Conservation (phyloP, 2,888 invertebrate genomes). For the Tinea semifulvella region DNA sequence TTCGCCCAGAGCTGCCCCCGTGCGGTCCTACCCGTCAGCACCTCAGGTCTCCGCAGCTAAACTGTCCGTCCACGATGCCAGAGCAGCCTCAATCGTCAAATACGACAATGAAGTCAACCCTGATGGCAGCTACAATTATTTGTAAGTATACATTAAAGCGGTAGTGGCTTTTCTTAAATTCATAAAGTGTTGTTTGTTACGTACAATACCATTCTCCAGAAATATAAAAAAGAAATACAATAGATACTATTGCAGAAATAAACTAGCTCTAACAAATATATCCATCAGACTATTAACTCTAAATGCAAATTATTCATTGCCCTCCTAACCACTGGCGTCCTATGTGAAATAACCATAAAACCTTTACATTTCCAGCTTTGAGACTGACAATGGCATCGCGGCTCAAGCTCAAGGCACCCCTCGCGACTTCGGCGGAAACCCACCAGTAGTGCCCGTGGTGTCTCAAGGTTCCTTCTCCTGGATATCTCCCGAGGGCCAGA, state of each 20-base stretch:
- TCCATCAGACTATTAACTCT: too few relatives aligned
- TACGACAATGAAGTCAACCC: constrained; percentile 44
- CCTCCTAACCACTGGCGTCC: too few relatives aligned
- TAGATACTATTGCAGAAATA: too few relatives aligned
- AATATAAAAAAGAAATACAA: too few relatives aligned
- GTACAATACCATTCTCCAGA: too few relatives aligned
- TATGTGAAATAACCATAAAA: background rate
- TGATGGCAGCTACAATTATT: constrained; percentile 58
- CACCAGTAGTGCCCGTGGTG: constrained; percentile 24
- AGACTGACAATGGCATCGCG: constrained; percentile 54
- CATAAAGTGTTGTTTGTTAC: too few relatives aligned
- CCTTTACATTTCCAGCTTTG: constrained; percentile 14
- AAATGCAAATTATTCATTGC: too few relatives aligned
- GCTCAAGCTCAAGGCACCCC: constrained; percentile 57
- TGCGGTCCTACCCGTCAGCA: background rate
- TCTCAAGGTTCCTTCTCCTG: constrained; percentile 49
- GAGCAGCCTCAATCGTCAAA: constrained; percentile 35
- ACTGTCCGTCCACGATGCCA: constrained; percentile 24
- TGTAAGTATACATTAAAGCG: constrained; percentile 44
- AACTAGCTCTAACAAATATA: too few relatives aligned
- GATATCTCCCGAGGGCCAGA: constrained; percentile 63
- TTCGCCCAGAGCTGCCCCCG: constrained; percentile 25
- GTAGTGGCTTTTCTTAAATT: too few relatives aligned
- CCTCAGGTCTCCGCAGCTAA: constrained; percentile 12
- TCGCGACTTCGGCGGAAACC: constrained; percentile 34